These are phyloP conservation scores for Corbicula japonica DNA, from an alignment of 2,888 invertebrate genomes.

Conservation along the genomic window DNA sequence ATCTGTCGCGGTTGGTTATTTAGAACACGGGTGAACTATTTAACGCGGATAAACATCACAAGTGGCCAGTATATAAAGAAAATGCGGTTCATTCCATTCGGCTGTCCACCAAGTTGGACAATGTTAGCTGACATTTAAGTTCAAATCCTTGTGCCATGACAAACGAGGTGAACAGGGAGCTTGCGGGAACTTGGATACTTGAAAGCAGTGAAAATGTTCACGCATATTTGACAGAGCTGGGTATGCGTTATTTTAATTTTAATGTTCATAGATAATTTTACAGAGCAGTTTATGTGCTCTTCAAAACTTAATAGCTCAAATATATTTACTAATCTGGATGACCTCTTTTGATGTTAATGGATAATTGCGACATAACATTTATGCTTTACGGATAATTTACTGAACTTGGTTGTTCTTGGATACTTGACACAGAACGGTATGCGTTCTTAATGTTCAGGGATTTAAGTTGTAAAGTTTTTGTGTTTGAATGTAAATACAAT, in stretches of 20 bases:
- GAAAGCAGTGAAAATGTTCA: slow-evolving; percentile 38
- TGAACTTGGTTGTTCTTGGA: not conserved
- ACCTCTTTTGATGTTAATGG: not conserved
- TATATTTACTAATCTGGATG: no score
- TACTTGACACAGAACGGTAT: no score
- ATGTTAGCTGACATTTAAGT: not conserved
- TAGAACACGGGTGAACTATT: not conserved
- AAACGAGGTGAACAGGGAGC: slow-evolving; percentile 1
- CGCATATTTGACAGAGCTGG: slow-evolving; percentile 35
- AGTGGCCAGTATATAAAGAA: not conserved
- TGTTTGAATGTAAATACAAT: no score
- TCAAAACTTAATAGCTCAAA: no score
- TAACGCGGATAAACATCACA: slow-evolving; percentile 1
- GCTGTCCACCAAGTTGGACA: no score
- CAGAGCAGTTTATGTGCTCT: not conserved
- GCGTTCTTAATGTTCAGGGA: no score
- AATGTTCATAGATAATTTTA: not conserved
- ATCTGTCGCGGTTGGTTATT: slow-evolving; percentile 8
- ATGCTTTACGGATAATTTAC: not conserved
- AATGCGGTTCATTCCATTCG: not conserved
- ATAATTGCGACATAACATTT: not conserved
- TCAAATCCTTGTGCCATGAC: not conserved
- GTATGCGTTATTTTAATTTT: slow-evolving; percentile 15
- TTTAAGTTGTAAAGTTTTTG: no score
- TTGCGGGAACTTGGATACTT: slow-evolving; percentile 33